phyloP scores from a whole-genome alignment of 2,113 vertebrate species.

The Orthonyx spaldingii region DNA sequence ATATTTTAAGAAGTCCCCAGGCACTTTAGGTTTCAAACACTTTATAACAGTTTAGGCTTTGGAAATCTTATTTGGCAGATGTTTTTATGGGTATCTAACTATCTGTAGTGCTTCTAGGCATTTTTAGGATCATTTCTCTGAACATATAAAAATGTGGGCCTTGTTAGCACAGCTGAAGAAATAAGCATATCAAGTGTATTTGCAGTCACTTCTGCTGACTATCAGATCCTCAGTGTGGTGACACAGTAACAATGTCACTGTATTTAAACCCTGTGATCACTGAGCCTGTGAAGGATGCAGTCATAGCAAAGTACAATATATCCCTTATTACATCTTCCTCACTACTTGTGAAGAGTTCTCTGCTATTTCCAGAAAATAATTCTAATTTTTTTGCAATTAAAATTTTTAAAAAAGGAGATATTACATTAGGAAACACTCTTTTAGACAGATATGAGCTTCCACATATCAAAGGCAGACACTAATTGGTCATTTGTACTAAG shows the following conservation, averaged over 20 bases:
- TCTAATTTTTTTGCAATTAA: neutral
- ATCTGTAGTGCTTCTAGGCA: neutral
- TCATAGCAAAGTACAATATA: neutral
- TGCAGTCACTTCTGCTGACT: neutral
- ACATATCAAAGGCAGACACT: neutral
- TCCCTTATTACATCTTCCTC: neutral
- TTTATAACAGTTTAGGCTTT: neutral
- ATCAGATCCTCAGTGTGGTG: neutral
- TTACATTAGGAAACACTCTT: neutral
- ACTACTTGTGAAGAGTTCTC: neutral
- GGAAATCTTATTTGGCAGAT: neutral
- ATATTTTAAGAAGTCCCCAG: neutral
- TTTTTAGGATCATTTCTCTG: neutral
- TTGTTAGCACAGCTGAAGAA: neutral
- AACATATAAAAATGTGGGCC: neutral
- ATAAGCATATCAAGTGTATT: neutral
- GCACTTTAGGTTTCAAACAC: neutral
- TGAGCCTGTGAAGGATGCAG: neutral
- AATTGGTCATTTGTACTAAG: neutral
- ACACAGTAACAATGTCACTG: neutral
- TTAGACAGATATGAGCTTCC: neutral
- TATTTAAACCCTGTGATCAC: neutral
- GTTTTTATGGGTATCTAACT: neutral
- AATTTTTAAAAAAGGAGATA: neutral
- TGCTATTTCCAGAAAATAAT: neutral